Conservation (phyloP, 2,797 vertebrate species). For the Ispidina lecontei region DNA sequence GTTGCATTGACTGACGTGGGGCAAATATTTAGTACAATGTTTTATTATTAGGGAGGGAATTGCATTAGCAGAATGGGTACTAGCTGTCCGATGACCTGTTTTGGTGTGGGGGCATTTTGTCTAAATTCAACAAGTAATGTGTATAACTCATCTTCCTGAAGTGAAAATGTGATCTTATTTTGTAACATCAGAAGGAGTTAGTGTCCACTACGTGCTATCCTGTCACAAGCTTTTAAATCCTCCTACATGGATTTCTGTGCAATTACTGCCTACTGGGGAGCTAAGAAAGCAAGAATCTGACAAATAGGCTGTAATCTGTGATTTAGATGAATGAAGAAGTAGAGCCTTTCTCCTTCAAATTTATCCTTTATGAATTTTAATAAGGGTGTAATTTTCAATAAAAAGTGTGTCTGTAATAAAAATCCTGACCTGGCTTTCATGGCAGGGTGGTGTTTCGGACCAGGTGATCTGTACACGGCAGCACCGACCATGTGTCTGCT, state of each 20-base stretch:
- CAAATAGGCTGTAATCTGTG: slow-evolving; percentile 13
- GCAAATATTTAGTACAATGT: background rate
- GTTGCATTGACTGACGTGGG: background rate
- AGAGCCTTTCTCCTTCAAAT: background rate
- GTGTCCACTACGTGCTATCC: background rate
- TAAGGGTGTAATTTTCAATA: background rate
- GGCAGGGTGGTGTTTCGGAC: background rate
- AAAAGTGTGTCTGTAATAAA: background rate
- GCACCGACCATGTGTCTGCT: background rate
- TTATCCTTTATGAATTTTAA: slow-evolving; percentile 13
- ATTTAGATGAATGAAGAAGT: background rate
- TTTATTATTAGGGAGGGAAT: background rate
- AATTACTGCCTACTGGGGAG: background rate
- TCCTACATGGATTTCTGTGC: background rate
- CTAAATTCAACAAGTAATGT: background rate
- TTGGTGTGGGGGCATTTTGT: background rate
- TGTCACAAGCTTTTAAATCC: background rate
- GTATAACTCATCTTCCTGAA: background rate
- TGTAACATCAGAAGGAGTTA: background rate
- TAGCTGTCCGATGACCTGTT: background rate
- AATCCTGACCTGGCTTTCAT: background rate
- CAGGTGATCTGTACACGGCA: background rate
- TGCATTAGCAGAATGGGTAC: background rate
- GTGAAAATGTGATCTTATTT: background rate
- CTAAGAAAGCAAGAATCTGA: background rate